Conservation (phyloP, 2,113 vertebrate genomes). For the Triplophysa tibetana region DNA sequence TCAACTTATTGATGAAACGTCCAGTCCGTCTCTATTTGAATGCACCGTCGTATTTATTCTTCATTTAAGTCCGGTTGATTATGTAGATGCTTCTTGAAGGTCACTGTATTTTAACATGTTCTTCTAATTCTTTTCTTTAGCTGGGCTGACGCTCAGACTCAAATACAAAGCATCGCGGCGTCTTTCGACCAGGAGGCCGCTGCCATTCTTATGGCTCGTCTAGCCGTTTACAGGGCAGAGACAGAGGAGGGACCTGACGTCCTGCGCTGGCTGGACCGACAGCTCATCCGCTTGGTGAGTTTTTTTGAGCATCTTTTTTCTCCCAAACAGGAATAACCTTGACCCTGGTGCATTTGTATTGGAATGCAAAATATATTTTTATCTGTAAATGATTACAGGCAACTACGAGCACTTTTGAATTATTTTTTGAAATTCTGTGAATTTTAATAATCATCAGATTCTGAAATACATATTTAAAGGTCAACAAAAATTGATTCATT, state of each 20-base stretch:
- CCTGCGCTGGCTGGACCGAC: conserved; percentile 92
- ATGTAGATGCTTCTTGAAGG: conserved; percentile 20
- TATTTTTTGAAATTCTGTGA: no score
- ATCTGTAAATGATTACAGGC: no score
- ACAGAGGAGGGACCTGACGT: conserved; percentile 97
- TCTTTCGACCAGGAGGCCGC: conserved; percentile 97
- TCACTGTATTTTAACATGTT: conserved; percentile 13
- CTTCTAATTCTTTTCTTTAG: conserved; percentile 65
- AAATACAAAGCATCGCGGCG: conserved; percentile 94
- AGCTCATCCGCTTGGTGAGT: conserved; percentile 91
- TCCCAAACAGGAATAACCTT: not conserved
- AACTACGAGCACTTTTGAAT: no score
- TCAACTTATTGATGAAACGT: not conserved
- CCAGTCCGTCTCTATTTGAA: not conserved
- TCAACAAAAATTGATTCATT: no score
- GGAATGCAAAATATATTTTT: not conserved
- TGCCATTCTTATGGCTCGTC: conserved; percentile 92
- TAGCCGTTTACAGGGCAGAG: conserved; percentile 92
- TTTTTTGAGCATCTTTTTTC: not conserved
- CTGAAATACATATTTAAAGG: no score
- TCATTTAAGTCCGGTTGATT: conserved; percentile 14
- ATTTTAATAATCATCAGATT: no score
- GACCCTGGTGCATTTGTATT: not conserved
- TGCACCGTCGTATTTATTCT: not conserved
- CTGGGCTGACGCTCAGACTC: conserved; percentile 95